Evolutionary conservation across 2,797 vertebrate species (phyloP).

Genomic region (Gadopsis marmoratus): DNA sequence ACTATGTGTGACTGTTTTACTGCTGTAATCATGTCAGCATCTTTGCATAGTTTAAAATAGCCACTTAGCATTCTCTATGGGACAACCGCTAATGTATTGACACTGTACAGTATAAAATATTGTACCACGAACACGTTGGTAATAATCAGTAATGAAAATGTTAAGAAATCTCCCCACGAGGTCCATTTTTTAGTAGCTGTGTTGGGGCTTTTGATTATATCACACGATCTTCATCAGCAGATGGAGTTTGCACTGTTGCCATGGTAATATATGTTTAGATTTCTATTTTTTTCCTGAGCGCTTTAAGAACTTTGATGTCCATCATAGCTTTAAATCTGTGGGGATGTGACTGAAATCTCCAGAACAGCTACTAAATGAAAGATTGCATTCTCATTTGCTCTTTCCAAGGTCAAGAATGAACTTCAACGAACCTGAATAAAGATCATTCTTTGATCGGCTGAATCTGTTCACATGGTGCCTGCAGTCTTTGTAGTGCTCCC

Average conservation of each 20-base stretch:
- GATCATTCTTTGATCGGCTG: not conserved
- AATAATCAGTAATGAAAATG: not conserved
- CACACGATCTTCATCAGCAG: not conserved
- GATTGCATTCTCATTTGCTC: not conserved
- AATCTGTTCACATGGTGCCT: not conserved
- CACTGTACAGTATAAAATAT: not conserved
- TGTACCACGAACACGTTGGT: not conserved
- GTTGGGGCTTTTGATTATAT: not conserved
- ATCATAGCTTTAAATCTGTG: not conserved
- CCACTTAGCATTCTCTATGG: not conserved
- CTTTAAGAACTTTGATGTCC: not conserved
- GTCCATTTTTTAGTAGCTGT: not conserved
- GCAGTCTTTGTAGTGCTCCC: not conserved
- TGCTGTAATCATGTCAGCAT: not conserved
- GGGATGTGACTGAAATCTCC: not conserved
- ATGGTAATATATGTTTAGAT: not conserved
- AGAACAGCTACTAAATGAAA: not conserved
- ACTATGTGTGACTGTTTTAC: not conserved
- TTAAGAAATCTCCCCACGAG: not conserved
- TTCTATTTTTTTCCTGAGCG: not conserved
- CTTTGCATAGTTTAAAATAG: not conserved
- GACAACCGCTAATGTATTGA: not conserved
- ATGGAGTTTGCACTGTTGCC: not conserved
- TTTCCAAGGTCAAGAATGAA: not conserved
- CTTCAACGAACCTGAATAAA: not conserved